Evolutionary conservation across 2,113 vertebrate genomes (phyloP), one percentile per base, ranked within the genome.

Genomic region (Melospiza melodia): DNA sequence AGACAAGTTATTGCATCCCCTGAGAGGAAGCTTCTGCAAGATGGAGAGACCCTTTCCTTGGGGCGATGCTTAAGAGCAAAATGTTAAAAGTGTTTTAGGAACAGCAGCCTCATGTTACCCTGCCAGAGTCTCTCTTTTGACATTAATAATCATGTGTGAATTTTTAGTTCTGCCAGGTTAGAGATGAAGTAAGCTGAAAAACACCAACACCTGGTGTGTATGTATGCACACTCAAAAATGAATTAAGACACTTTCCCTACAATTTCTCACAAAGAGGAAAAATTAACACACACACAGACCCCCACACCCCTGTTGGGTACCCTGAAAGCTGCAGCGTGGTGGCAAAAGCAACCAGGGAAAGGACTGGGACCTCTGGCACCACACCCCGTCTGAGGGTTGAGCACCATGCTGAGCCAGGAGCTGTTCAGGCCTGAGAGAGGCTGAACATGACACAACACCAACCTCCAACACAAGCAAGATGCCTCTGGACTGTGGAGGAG

Each of bases 161-260:
- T 17, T 44, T 69, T 67, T 55, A 20, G 30, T 65, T 87, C 24
- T 82, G 59, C 58, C 28, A 15, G 31, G 22, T 24, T 31, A 39
- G 28, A 67, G 12, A 72, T 31, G 15, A 73, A 78, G 48, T 44
- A 54, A 75, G 10, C 17, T 23, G n/a, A 48, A 69, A 88, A 84
- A n/a, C 2, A 5, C 1, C 2, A 0, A 4, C 19, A 44, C 4
- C 19, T 33, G 15, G 8, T 17, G 24, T 7, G 2, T n/a, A 3
- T 3, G 17, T 15, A 37, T 1, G 1, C 13, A 39, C 49, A 46
- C 3, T 14, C 33, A 43, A 48, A 46, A 24, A 62, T 1, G 0
- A 20, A 37, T 65, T 6, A 24, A 24, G 30, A 25, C 22, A 30
- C 31, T 17, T 71, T 12, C 13, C 74, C 48, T 72, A 82, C 31